Conservation (phyloP, 2,888 invertebrate genomes). For the Isoperla grammatica region DNA sequence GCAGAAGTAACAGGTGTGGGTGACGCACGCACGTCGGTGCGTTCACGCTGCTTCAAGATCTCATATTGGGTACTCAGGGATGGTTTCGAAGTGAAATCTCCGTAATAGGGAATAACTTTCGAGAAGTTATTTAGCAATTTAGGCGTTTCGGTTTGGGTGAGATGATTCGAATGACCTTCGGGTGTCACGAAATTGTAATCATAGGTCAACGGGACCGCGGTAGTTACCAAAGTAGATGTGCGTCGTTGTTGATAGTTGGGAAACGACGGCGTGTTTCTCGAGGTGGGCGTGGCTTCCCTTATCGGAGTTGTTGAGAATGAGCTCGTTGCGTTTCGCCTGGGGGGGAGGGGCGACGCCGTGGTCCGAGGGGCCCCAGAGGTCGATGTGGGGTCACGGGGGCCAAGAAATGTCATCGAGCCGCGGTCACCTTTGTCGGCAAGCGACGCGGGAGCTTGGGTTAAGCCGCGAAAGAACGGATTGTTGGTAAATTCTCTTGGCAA, state of each 20-base stretch:
- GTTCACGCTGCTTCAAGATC: too few species aligned
- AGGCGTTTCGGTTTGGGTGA: not conserved
- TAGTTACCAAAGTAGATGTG: not conserved
- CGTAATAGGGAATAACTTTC: not conserved
- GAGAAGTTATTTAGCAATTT: not conserved
- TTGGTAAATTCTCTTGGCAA: not conserved
- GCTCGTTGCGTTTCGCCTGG: not conserved
- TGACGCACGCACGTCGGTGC: too few species aligned
- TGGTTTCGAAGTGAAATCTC: not conserved
- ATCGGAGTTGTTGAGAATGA: not conserved
- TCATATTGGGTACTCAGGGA: not conserved
- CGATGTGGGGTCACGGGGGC: not conserved
- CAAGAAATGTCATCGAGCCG: not conserved
- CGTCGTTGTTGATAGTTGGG: too few species aligned
- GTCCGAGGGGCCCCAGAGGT: too few species aligned
- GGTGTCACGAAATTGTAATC: slow-evolving; percentile 1
- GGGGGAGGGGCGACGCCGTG: not conserved
- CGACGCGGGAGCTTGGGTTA: not conserved
- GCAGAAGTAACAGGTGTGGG: too few species aligned
- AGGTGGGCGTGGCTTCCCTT: too few species aligned
- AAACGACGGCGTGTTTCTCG: too few species aligned
- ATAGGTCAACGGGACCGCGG: slow-evolving; percentile 1
- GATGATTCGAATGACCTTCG: not conserved
- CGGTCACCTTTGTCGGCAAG: not conserved
- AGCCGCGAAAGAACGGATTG: slow-evolving; percentile 8